phyloP scores from a whole-genome alignment of 2,888 invertebrate genomes.

The Tortricodes alternella region DNA sequence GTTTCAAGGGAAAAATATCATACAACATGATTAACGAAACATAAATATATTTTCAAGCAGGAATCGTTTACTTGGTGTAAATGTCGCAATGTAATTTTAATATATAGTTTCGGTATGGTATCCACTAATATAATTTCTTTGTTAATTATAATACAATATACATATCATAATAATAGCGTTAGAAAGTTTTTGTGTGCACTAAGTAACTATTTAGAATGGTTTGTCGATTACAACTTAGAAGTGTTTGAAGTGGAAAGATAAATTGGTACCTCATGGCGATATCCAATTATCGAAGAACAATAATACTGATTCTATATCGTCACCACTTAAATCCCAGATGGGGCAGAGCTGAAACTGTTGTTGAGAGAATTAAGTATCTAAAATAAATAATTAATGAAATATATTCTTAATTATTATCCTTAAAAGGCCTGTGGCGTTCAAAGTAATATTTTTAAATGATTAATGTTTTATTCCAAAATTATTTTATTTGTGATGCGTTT shows the following conservation, averaged over 20 bases:
- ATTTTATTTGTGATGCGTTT: too few relatives aligned
- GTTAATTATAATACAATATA: background rate
- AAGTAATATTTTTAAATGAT: too few relatives aligned
- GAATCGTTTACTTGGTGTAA: too few relatives aligned
- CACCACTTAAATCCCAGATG: conserved; percentile 10
- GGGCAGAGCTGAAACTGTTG: conserved; percentile 12
- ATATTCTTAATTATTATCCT: too few relatives aligned
- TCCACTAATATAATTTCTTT: too few relatives aligned
- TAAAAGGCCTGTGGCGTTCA: too few relatives aligned
- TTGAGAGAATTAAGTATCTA: background rate
- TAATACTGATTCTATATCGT: background rate
- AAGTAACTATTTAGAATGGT: conserved; percentile 3
- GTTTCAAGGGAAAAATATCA: too few relatives aligned
- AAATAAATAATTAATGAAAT: background rate
- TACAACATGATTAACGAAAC: too few relatives aligned
- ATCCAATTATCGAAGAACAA: conserved; percentile 6
- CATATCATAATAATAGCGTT: background rate
- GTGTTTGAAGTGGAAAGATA: conserved; percentile 19
- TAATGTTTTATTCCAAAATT: too few relatives aligned
- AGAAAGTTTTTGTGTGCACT: conserved; percentile 5
- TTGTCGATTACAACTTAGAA: conserved; percentile 3
- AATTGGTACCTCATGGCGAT: conserved; percentile 14
- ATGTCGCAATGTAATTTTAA: too few relatives aligned
- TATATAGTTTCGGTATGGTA: too few relatives aligned
- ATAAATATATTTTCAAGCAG: too few relatives aligned